A percentile compares a stretch with the other conserved stretches of the same genome.
Conservation (phyloP, 2,113 vertebrate genomes). For the Arizona elegans region DNA sequence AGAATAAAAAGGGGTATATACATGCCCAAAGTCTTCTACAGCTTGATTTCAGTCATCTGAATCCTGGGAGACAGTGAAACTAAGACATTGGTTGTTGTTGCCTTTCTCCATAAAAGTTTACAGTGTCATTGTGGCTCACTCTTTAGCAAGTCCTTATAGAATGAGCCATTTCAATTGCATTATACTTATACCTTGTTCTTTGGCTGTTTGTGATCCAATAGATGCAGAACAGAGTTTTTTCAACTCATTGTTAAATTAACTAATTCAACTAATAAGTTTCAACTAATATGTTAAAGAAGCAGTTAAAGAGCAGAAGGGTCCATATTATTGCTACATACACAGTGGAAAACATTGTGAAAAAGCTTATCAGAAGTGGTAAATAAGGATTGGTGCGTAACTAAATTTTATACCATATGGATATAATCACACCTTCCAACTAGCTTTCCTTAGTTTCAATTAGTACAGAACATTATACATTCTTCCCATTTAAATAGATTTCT, state of each 20-base stretch:
- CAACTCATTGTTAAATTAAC: neutral
- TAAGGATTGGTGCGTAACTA: neutral
- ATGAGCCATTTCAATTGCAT: neutral
- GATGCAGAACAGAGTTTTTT: neutral
- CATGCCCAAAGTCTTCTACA: neutral
- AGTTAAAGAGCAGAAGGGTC: neutral
- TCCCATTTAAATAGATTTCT: neutral
- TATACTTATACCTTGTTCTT: neutral
- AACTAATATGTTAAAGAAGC: neutral
- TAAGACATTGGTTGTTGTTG: neutral
- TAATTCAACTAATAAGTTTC: neutral
- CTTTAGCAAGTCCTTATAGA: neutral
- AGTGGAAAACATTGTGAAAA: neutral
- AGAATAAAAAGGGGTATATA: neutral
- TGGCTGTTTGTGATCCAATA: neutral
- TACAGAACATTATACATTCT: neutral
- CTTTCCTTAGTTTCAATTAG: constrained; percentile 11
- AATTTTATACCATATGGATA: neutral
- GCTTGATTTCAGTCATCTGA: neutral
- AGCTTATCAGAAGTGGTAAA: neutral
- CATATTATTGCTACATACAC: neutral
- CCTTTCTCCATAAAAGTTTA: neutral
- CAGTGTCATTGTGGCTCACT: neutral
- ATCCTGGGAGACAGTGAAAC: neutral
- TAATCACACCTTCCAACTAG: neutral